phyloP scores from a whole-genome alignment of 2,113 vertebrate genomes.

The Forbesichthys agassizii region DNA sequence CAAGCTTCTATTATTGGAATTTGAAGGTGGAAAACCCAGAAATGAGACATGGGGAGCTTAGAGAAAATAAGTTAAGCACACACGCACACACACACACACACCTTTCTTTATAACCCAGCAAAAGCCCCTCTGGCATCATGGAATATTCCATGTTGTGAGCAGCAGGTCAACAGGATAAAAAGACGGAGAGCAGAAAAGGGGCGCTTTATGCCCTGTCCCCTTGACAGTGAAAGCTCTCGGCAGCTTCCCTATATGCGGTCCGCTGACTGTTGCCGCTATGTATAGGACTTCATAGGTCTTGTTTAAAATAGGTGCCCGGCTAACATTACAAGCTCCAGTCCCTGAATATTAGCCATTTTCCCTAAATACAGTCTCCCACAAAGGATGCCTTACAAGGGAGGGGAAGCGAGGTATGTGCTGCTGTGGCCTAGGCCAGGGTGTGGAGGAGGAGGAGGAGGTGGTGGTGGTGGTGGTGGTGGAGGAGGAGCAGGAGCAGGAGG shows the following conservation, averaged over 20 bases:
- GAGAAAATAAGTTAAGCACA: not conserved
- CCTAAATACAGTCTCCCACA: conserved; percentile 82
- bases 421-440: conserved; percentile 47
- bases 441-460: conserved; percentile 18
- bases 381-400: conserved; percentile 80
- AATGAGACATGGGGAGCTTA: not conserved
- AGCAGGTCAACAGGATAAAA: conserved; percentile 44
- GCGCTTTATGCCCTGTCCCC: conserved; percentile 59
- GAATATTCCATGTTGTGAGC: conserved; percentile 7
- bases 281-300: conserved; percentile 72
- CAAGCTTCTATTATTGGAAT: not conserved
- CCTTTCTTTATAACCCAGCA: conserved; percentile 22
- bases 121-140: conserved; percentile 15
- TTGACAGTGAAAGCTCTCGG: conserved; percentile 46
- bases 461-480: conserved; percentile 5
- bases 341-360: conserved; percentile 82
- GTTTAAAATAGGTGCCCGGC: conserved; percentile 77
- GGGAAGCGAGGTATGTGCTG: conserved; percentile 63
- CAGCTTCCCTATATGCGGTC: conserved; percentile 69
- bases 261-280: conserved; percentile 71
- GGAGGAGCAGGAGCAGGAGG: conserved; percentile 14
- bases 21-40: not conserved
- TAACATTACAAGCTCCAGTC: conserved; percentile 78
- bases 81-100: not conserved
- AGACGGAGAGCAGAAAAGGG: conserved; percentile 44